These are phyloP conservation scores for Pseudomyrmex sp. DNA, from an alignment of 1,140 invertebrate genomes.

Conservation along the genomic window DNA sequence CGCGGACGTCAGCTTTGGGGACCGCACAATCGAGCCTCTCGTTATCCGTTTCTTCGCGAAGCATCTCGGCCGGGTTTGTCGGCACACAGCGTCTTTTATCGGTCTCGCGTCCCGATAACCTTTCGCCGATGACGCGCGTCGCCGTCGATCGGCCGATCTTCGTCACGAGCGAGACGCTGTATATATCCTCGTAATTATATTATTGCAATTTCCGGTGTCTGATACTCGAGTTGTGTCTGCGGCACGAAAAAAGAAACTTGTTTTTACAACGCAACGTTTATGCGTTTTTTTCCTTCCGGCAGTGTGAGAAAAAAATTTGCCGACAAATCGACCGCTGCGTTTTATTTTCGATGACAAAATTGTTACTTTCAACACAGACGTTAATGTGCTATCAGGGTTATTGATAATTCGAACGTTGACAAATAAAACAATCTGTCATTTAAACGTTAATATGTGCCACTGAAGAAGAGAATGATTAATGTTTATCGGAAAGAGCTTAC, in stretches of 20 bases:
- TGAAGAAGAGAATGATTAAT: not conserved
- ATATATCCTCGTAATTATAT: slow-evolving; percentile 1
- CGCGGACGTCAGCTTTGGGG: slow-evolving; percentile 42
- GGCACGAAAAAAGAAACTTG: not conserved
- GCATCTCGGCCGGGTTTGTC: slow-evolving; percentile 31
- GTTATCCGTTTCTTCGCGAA: slow-evolving; percentile 55
- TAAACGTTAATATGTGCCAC: not conserved
- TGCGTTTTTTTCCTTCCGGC: not conserved
- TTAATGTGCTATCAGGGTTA: no score
- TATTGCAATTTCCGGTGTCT: slow-evolving; percentile 33
- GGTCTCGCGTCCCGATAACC: slow-evolving; percentile 43
- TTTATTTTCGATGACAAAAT: no score
- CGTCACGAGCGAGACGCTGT: not conserved
- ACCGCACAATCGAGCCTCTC: slow-evolving; percentile 43
- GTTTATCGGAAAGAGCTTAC: slow-evolving; percentile 17
- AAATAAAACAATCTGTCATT: slow-evolving; percentile 4
- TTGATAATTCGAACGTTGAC: no score
- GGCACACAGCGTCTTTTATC: not conserved
- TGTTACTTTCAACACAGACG: not conserved
- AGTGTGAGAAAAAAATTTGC: no score
- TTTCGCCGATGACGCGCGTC: slow-evolving; percentile 21
- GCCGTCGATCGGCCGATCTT: slow-evolving; percentile 21
- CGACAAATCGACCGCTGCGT: no score
- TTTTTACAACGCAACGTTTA: not conserved
- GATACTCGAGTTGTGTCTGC: slow-evolving; percentile 16